Evolutionary conservation across 2,888 invertebrate genomes (phyloP).

Genomic region (Heliconius erato): DNA sequence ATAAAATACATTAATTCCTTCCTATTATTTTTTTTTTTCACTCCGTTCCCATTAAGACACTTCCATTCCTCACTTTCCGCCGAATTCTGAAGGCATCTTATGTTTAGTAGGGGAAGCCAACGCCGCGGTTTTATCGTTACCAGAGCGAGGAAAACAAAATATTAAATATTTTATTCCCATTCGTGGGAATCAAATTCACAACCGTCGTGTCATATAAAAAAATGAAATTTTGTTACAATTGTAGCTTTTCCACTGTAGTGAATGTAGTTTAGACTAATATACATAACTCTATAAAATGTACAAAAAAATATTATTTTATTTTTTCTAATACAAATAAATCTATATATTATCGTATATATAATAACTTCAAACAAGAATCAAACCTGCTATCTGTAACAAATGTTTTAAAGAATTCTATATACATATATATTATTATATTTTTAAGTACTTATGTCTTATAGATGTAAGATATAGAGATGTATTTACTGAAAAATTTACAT

Average conservation of each 20-base stretch:
- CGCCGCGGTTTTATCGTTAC: neutral
- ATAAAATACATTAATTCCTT: no score
- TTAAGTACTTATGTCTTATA: constrained; percentile 5
- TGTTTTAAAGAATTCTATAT: neutral
- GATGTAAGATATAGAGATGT: constrained; percentile 33
- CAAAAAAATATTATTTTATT: neutral
- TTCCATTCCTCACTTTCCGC: neutral
- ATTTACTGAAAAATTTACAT: constrained; percentile 47
- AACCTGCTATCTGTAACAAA: neutral
- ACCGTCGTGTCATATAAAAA: neutral
- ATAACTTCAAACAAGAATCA: neutral
- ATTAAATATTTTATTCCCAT: neutral
- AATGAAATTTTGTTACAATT: constrained; percentile 3
- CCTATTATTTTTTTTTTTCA: no score
- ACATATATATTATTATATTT: neutral
- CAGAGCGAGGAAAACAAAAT: neutral
- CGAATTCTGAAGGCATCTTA: neutral
- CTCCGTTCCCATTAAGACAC: no score
- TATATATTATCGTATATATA: neutral
- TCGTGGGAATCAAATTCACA: neutral
- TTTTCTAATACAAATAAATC: neutral
- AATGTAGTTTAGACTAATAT: neutral
- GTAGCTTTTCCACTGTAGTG: neutral
- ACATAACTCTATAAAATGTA: neutral
- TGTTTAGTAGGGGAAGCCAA: neutral